These are phyloP conservation scores for Centropus unirufus DNA, from an alignment of 2,113 vertebrate genomes.

Conservation along the genomic window DNA sequence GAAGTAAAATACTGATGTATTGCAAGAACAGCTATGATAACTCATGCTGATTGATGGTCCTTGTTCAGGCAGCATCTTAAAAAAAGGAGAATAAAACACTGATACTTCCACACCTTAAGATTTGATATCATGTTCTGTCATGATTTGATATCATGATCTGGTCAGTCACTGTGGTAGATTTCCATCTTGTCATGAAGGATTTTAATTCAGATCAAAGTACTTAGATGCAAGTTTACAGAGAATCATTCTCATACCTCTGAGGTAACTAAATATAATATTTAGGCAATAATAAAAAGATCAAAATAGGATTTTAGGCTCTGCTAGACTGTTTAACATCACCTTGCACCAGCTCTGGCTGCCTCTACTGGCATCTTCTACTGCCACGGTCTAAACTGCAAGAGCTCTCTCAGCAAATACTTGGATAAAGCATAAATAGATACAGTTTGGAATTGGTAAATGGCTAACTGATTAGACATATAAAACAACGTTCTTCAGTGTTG, in stretches of 20 bases:
- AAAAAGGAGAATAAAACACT: not conserved
- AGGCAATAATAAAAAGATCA: not conserved
- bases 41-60: not conserved
- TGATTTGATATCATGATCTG: not conserved
- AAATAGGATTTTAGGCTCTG: not conserved
- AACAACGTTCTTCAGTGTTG: not conserved
- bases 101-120: not conserved
- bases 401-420: not conserved
- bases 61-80: not conserved
- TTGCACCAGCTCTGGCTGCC: not conserved
- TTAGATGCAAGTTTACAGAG: not conserved
- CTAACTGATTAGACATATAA: not conserved
- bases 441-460: not conserved
- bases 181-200: not conserved
- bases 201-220: not conserved
- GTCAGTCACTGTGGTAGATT: not conserved
- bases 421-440: not conserved
- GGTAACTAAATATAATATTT: not conserved
- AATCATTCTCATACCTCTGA: not conserved
- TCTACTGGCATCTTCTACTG: too few species aligned
- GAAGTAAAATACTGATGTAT: not conserved
- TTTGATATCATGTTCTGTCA: not conserved
- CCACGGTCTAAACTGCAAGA: accelerated
- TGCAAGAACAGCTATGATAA: not conserved
- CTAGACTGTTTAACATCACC: not conserved